phyloP scores from a whole-genome alignment of 2,888 invertebrate genomes.

The Teleiodes luculella region DNA sequence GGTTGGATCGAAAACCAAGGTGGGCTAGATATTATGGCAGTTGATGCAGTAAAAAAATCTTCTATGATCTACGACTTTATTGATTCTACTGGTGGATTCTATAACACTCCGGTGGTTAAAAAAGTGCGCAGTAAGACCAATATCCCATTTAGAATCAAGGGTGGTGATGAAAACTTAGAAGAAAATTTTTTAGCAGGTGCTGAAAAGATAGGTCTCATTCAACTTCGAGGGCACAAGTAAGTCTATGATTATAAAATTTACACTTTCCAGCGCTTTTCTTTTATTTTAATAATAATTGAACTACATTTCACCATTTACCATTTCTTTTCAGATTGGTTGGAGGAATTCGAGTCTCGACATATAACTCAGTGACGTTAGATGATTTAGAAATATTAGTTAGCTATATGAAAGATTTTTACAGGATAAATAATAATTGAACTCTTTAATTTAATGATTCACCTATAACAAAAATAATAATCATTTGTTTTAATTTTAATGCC shows the following conservation, averaged over 20 bases:
- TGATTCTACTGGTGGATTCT: slow-evolving; percentile 91
- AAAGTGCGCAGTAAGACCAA: slow-evolving; percentile 92
- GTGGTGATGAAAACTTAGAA: slow-evolving; percentile 88
- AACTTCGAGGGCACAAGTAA: slow-evolving; percentile 96
- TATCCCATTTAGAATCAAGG: slow-evolving; percentile 89
- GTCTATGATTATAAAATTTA: neutral
- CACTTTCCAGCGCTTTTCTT: neutral
- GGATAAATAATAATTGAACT: neutral
- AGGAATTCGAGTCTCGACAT: slow-evolving; percentile 92
- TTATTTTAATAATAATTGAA: no score
- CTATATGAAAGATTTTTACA: slow-evolving; percentile 3
- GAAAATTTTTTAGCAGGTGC: slow-evolving; percentile 92
- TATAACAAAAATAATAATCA: no score
- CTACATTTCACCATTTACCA: neutral
- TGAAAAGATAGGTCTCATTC: slow-evolving; percentile 86
- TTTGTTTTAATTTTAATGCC: no score
- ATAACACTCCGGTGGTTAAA: slow-evolving; percentile 84
- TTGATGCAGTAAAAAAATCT: slow-evolving; percentile 83
- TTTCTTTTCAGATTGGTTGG: slow-evolving; percentile 79
- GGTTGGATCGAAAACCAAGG: slow-evolving; percentile 94
- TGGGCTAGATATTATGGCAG: slow-evolving; percentile 90
- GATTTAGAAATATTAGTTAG: slow-evolving; percentile 71
- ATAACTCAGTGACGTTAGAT: slow-evolving; percentile 88
- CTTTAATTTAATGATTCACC: no score
- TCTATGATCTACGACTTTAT: slow-evolving; percentile 89